phyloP scores from a whole-genome alignment of 2,888 invertebrate genomes.

The Choreutis nemorana region DNA sequence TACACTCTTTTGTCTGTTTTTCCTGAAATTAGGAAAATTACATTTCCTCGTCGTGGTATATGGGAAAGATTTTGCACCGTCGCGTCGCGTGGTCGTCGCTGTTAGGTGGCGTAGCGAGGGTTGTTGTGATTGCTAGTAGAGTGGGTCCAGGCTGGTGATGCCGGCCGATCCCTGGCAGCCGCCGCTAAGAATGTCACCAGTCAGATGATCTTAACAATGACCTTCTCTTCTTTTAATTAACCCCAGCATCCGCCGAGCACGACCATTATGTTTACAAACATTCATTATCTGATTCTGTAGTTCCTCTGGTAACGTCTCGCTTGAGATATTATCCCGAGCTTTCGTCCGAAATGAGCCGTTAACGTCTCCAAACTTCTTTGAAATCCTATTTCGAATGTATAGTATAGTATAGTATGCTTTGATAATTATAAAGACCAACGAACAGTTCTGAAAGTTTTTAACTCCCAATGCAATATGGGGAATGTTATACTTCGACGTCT shows the following conservation, averaged over 20 bases:
- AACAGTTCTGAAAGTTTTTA: no score
- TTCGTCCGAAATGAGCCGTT: no score
- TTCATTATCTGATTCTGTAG: no score
- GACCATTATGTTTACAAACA: conserved; percentile 46
- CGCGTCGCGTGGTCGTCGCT: conserved; percentile 2
- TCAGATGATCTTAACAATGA: conserved; percentile 55
- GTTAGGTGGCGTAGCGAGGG: conserved; percentile 9
- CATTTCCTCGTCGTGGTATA: conserved; percentile 19
- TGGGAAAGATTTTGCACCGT: neutral
- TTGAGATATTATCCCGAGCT: no score
- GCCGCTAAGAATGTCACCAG: conserved; percentile 30
- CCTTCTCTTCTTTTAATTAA: conserved; percentile 43
- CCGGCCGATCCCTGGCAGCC: conserved; percentile 42
- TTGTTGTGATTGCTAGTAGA: no score
- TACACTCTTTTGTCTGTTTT: conserved; percentile 59
- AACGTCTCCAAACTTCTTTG: no score
- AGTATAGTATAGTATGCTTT: no score
- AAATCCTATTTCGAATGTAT: no score
- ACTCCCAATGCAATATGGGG: no score
- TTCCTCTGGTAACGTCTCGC: no score
- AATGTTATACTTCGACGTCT: no score
- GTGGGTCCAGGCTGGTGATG: conserved; percentile 29
- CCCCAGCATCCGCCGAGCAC: conserved; percentile 19
- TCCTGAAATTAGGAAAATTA: conserved; percentile 56
- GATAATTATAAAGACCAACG: no score